Evolutionary conservation across 2,113 vertebrate species (phyloP).

Genomic region (Copsychus sechellarum): DNA sequence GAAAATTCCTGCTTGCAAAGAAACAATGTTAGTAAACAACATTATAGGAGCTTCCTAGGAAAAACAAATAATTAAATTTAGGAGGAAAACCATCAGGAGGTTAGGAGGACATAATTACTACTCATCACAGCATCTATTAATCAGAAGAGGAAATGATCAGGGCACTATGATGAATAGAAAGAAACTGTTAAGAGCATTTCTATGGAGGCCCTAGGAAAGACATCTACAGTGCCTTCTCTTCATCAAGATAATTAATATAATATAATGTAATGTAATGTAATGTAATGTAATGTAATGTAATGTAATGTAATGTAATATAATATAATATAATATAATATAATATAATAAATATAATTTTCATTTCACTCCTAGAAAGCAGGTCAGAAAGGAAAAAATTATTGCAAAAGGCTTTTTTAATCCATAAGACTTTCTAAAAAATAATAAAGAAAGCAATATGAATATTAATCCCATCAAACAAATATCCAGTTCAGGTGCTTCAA

Average conservation of each 20-base stretch:
- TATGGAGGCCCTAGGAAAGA: not conserved
- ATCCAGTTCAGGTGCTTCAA: not conserved
- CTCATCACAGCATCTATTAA: not conserved
- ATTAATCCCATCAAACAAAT: not conserved
- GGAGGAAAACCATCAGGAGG: not conserved
- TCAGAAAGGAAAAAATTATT: not conserved
- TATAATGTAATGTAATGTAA: not conserved
- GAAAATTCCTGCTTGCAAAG: not conserved
- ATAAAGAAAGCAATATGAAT: not conserved
- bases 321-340: not conserved
- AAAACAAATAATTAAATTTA: not conserved
- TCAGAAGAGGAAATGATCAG: not conserved
- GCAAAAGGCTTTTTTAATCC: not conserved
- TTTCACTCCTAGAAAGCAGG: not conserved
- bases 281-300: not conserved
- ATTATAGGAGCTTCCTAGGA: not conserved
- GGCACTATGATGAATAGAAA: not conserved
- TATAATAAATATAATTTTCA: not conserved
- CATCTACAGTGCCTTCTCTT: not conserved
- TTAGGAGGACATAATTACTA: not conserved
- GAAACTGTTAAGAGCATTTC: not conserved
- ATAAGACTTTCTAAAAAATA: not conserved
- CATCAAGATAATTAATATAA: not conserved
- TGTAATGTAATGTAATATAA: not conserved
- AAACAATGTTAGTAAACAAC: not conserved